These are phyloP conservation scores for Linnaemya tessellans DNA, from an alignment of 2,888 invertebrate genomes.

Conservation along the genomic window DNA sequence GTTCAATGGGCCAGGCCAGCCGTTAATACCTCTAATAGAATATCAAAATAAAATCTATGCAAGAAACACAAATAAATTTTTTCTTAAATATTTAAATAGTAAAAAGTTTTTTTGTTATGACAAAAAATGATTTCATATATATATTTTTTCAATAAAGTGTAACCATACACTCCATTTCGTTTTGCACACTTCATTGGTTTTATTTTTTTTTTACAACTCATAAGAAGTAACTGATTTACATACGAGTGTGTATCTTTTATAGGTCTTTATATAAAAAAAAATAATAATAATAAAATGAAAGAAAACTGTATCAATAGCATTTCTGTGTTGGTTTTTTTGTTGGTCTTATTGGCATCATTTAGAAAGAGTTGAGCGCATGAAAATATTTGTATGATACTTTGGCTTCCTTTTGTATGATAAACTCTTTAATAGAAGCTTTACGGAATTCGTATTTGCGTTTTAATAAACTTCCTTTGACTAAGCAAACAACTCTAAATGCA, in stretches of 20 bases:
- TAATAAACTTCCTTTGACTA: neutral
- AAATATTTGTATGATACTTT: neutral
- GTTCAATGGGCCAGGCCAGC: no score
- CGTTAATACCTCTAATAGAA: no score
- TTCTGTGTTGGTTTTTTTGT: no score
- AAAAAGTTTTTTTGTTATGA: no score
- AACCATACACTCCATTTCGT: neutral
- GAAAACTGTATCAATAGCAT: neutral
- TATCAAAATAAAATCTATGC: no score
- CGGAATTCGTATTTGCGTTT: neutral
- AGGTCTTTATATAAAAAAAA: neutral
- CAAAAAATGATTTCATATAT: neutral
- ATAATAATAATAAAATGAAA: no score
- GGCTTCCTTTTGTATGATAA: conserved; percentile 6
- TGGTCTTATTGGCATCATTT: conserved; percentile 10
- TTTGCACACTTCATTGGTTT: neutral
- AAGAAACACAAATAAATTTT: no score
- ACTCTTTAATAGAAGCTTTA: conserved; percentile 7
- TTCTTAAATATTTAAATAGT: no score
- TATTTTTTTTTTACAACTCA: neutral
- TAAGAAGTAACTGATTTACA: conserved; percentile 4
- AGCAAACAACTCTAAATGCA: neutral
- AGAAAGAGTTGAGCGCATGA: neutral
- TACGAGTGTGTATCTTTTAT: no score
- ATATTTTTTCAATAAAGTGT: neutral